phyloP scores from a whole-genome alignment of 1,140 invertebrate species.

The Halesus radiatus region DNA sequence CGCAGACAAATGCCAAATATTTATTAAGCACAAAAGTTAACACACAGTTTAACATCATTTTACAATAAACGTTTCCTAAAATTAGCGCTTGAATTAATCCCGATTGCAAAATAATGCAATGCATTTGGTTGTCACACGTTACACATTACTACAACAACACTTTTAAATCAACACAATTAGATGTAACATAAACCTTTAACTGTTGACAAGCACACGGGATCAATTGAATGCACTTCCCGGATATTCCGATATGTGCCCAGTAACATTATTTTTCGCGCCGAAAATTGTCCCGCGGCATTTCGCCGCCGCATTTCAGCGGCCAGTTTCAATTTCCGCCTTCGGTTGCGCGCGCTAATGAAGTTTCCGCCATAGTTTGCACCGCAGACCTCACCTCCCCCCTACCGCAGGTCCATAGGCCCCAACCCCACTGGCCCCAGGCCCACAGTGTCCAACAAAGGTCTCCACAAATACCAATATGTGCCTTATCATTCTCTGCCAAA shows the following conservation, averaged over 20 bases:
- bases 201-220: neutral
- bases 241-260: neutral
- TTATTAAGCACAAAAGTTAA: too few relatives aligned
- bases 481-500: slow-evolving; percentile 29
- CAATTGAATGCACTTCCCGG: neutral
- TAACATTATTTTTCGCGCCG: neutral
- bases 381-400: neutral
- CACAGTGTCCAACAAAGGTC: neutral
- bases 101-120: too few relatives aligned
- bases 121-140: too few relatives aligned
- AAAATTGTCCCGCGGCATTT: slow-evolving; percentile 24
- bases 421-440: too few relatives aligned
- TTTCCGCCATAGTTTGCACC: slow-evolving; percentile 32
- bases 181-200: too few relatives aligned
- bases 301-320: slow-evolving; percentile 20
- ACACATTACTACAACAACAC: too few relatives aligned
- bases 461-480: slow-evolving; percentile 23
- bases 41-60: too few relatives aligned
- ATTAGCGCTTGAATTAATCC: too few relatives aligned
- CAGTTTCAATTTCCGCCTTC: slow-evolving; percentile 37
- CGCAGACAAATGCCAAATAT: too few relatives aligned
- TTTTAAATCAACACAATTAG: too few relatives aligned
- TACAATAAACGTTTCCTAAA: too few relatives aligned
- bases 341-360: slow-evolving; percentile 36
- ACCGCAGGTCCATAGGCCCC: too few relatives aligned